Evolutionary conservation across 2,797 vertebrate genomes (phyloP), one percentile per base, ranked within the genome.

Genomic region (Myotis pilosus): DNA sequence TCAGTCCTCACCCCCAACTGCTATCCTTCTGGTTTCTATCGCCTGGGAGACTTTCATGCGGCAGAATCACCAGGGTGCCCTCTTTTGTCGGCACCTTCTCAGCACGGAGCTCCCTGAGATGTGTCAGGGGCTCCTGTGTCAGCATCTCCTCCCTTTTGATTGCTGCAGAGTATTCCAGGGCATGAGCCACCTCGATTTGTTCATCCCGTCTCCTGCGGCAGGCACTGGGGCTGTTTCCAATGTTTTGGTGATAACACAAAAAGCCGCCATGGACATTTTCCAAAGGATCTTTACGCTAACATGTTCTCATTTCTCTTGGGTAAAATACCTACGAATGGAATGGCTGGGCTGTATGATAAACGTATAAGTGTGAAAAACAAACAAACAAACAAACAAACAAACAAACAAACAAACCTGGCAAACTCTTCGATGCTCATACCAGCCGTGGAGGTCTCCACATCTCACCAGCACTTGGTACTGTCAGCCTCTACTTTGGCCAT

Each of bases 361-460:
- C 8, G 6, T 53, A 13, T 13, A 53, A 68, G 47, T 75, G 55
- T 7, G 57, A 36, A 44, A 41, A 53, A 76, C 47, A 75, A 57
- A 17, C 10, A 49, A 69, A 78, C 47, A 4, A 49, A 36, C 60
- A 47, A 47, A 47, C 44, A 47, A 47, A 44, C 41, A 49, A 69
- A 78, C 47, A 4, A 49, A 36, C 60, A 47, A 47, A 47, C 44
- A 47, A 47, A 44, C 41, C 74, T 71, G 36, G 66, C 68, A 57
- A 49, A 75, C 20, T 15, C 25, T 53, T 49, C 38, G 17, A 10
- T 3, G 16, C 49, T 9, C 0, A 8, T 11, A 44, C 75, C 60
- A 12, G 22, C 51, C 6, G 10, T 0, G 1, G 41, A 19, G 17
- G 66, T 17, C 85, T 69, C 64, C 55, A 5, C 0, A 0, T 10